phyloP scores from a whole-genome alignment of 1,140 invertebrate species.

The Drosophila asahinai region DNA sequence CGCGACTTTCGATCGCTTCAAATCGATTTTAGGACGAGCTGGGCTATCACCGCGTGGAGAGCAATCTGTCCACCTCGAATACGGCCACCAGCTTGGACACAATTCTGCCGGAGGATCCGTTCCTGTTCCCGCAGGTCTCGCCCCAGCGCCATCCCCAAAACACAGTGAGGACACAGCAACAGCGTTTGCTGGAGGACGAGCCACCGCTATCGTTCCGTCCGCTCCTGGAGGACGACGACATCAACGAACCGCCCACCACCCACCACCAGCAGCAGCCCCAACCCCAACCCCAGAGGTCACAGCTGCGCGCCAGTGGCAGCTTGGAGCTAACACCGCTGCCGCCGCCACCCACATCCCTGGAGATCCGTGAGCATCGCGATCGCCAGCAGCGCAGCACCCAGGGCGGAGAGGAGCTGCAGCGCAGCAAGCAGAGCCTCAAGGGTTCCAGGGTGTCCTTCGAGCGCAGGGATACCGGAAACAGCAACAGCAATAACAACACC shows the following conservation, averaged over 20 bases:
- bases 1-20: slow-evolving; percentile 38
- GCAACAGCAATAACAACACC: slow-evolving; percentile 8
- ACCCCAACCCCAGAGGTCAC: slow-evolving; percentile 28
- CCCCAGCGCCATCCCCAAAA: slow-evolving; percentile 65
- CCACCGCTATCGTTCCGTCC: slow-evolving; percentile 76
- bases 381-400: slow-evolving; percentile 67
- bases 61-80: slow-evolving; percentile 79
- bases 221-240: slow-evolving; percentile 73
- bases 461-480: slow-evolving; percentile 19
- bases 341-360: slow-evolving; percentile 72
- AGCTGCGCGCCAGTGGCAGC: slow-evolving; percentile 61
- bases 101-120: slow-evolving; percentile 83
- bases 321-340: slow-evolving; percentile 72
- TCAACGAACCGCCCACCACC: slow-evolving; percentile 71
- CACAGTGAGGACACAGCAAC: slow-evolving; percentile 42
- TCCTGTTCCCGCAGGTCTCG: slow-evolving; percentile 71
- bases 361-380: slow-evolving; percentile 70
- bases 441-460: slow-evolving; percentile 83
- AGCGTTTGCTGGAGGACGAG: slow-evolving; percentile 59
- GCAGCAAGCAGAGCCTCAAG: slow-evolving; percentile 80
- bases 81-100: slow-evolving; percentile 84
- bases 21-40: slow-evolving; percentile 65
- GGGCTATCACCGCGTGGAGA: slow-evolving; percentile 81
- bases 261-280: slow-evolving; percentile 11
- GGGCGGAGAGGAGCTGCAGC: slow-evolving; percentile 69